Evolutionary conservation across 2,797 vertebrate species (phyloP).

Genomic region (Eulemur mongoz): DNA sequence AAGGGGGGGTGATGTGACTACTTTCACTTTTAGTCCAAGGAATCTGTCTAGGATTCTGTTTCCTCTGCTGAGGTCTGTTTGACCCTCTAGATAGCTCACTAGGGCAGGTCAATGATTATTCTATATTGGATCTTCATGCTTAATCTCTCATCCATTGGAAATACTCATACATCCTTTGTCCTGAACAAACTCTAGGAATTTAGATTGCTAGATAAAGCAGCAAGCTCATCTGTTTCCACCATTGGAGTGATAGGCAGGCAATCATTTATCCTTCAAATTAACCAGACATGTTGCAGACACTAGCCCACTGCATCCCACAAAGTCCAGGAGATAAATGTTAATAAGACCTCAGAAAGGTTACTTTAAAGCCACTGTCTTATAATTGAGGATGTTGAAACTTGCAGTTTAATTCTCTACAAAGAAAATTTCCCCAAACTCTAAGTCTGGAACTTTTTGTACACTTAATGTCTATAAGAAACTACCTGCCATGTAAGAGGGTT

Average conservation of each 20-base stretch:
- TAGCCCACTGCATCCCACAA: neutral
- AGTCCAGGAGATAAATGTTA: neutral
- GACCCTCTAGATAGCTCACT: neutral
- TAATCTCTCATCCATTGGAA: neutral
- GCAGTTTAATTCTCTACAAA: neutral
- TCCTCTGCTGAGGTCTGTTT: neutral
- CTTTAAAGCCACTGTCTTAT: neutral
- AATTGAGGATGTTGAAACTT: neutral
- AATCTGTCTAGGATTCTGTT: neutral
- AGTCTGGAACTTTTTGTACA: neutral
- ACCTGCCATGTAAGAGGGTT: neutral
- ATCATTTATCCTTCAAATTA: neutral
- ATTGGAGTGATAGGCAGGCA: neutral
- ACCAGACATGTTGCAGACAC: neutral
- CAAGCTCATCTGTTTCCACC: neutral
- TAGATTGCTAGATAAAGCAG: neutral
- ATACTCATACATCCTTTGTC: neutral
- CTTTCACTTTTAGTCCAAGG: neutral
- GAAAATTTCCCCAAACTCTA: neutral
- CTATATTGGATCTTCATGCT: neutral
- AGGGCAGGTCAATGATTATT: neutral
- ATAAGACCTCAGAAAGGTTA: neutral
- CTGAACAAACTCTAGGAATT: neutral
- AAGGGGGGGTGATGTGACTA: neutral
- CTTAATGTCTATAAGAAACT: neutral